These are phyloP conservation scores for Crypturellus undulatus DNA, from an alignment of 2,113 vertebrate genomes.

Conservation along the genomic window DNA sequence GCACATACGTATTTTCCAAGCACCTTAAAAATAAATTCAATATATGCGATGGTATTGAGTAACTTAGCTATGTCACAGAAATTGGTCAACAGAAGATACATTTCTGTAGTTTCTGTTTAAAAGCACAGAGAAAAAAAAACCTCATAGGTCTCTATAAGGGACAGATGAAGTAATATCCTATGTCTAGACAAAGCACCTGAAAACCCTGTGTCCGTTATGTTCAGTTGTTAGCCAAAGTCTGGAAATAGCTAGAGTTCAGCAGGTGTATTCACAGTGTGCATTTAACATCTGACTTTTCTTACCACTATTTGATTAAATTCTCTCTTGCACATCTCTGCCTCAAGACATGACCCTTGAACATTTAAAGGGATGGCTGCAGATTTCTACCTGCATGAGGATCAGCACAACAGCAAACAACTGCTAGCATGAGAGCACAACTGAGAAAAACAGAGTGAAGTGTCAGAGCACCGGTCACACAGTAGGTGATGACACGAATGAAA, in stretches of 20 bases:
- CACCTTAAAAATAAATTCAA: background rate
- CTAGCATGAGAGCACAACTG: background rate
- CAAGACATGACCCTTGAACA: background rate
- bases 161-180: background rate
- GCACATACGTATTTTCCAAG: background rate
- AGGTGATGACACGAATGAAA: background rate
- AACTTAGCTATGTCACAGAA: background rate
- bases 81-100: background rate
- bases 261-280: background rate
- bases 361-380: background rate
- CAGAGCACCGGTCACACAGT: background rate
- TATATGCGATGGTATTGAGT: rapidly evolving
- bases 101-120: background rate
- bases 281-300: background rate
- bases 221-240: background rate
- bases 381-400: background rate
- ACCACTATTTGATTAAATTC: background rate
- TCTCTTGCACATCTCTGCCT: background rate
- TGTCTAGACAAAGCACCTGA: background rate
- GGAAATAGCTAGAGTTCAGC: background rate
- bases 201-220: background rate
- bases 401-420: background rate
- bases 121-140: background rate
- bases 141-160: background rate
- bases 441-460: background rate